phyloP scores from a whole-genome alignment of 2,888 invertebrate species.

The Drosophila mulleri region DNA sequence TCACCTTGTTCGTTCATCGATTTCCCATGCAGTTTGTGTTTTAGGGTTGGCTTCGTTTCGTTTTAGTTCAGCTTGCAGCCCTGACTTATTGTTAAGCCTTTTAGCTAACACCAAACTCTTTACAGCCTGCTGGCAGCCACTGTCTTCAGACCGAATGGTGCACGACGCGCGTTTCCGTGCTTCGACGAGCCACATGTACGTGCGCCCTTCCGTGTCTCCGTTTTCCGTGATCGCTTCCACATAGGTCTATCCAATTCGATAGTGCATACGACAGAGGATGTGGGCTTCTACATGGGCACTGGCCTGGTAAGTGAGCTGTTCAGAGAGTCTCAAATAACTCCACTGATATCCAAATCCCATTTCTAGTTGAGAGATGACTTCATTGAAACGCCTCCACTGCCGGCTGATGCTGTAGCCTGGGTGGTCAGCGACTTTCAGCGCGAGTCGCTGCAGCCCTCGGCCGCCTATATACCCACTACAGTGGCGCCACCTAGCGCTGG shows the following conservation, averaged over 20 bases:
- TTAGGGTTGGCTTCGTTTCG: background rate
- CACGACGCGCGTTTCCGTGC: conserved; percentile 92
- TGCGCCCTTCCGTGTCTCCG: conserved; percentile 91
- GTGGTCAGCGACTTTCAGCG: conserved; percentile 85
- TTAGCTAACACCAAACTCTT: background rate
- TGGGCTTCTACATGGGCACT: conserved; percentile 92
- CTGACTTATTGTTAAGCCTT: background rate
- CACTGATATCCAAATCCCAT: background rate
- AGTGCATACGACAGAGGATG: conserved; percentile 89
- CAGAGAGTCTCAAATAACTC: background rate
- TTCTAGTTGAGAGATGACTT: conserved; percentile 90
- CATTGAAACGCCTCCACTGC: conserved; percentile 85
- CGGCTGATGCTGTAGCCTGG: conserved; percentile 85
- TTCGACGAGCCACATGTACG: conserved; percentile 93
- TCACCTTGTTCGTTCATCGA: no score
- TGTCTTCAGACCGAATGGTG: conserved; percentile 91
- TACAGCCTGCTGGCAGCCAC: conserved; percentile 90
- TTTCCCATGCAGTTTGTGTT: background rate
- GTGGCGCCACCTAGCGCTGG: conserved; percentile 86
- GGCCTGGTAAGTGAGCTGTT: conserved; percentile 88
- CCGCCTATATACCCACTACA: conserved; percentile 82
- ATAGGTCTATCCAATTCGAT: conserved; percentile 92
- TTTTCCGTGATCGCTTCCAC: conserved; percentile 91
- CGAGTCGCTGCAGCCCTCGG: conserved; percentile 84
- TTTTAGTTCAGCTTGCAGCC: background rate